Percentiles rank a stretch among this genome's conserved stretches.
Evolutionary conservation across 2,888 invertebrate genomes (phyloP).

Genomic region (Apoda limacodes): DNA sequence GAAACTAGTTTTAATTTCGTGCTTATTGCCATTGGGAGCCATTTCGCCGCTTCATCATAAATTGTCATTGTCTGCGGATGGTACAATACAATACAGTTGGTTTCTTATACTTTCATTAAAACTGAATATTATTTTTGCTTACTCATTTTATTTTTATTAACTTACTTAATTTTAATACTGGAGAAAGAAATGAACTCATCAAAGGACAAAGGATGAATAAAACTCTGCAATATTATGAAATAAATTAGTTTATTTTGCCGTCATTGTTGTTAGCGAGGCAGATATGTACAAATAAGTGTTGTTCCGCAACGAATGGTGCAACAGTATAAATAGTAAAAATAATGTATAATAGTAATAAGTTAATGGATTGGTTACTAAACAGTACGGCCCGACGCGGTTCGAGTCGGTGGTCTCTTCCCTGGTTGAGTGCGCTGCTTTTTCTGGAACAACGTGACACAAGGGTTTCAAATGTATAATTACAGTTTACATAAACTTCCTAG

Average conservation of each 20-base stretch:
- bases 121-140: too few species aligned
- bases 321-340: slow-evolving; percentile 70
- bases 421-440: slow-evolving; percentile 33
- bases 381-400: slow-evolving; percentile 40
- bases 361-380: slow-evolving; percentile 66
- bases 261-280: slow-evolving; percentile 47
- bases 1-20: too few species aligned
- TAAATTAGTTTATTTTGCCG: slow-evolving; percentile 68
- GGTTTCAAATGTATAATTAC: not conserved
- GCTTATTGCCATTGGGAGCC: too few species aligned
- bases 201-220: slow-evolving; percentile 21
- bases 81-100: too few species aligned
- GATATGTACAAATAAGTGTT: slow-evolving; percentile 32
- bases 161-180: too few species aligned
- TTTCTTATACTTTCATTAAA: too few species aligned
- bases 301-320: slow-evolving; percentile 56
- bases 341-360: slow-evolving; percentile 66
- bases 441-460: slow-evolving; percentile 32
- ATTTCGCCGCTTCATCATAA: too few species aligned
- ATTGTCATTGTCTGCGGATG: too few species aligned
- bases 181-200: too few species aligned
- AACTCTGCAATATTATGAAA: slow-evolving; percentile 50
- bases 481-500: not conserved
- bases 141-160: too few species aligned
- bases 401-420: slow-evolving; percentile 37